Conservation (phyloP, 2,888 invertebrate species). For the Tenthredo mesomela region DNA sequence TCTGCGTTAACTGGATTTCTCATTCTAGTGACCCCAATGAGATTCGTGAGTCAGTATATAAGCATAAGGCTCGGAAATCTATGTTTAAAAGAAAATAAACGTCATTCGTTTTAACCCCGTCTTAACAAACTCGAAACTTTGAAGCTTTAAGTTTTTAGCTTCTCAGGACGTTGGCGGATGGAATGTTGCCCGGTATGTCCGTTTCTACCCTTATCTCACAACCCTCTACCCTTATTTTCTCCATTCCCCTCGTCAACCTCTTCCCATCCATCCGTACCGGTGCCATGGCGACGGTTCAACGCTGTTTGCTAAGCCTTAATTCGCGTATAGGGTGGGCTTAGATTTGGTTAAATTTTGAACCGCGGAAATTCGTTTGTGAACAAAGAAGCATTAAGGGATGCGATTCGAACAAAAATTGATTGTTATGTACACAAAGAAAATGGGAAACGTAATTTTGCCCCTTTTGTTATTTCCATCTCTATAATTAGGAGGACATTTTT, state of each 20-base stretch:
- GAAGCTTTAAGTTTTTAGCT: neutral
- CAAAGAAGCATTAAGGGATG: neutral
- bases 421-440: neutral
- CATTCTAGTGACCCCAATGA: neutral
- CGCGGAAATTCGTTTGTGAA: neutral
- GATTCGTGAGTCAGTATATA: neutral
- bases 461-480: neutral
- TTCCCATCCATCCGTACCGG: neutral
- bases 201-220: neutral
- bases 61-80: neutral
- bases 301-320: slow-evolving; percentile 5
- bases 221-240: slow-evolving; percentile 11
- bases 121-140: neutral
- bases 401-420: neutral
- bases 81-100: neutral
- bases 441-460: neutral
- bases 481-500: neutral
- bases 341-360: slow-evolving; percentile 21
- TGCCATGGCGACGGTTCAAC: neutral
- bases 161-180: neutral
- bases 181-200: neutral
- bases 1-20: neutral
- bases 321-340: neutral
- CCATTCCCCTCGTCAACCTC: neutral
- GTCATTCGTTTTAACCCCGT: neutral